Percentiles rank a stretch among this genome's conserved stretches.
Conservation (phyloP, 1,140 invertebrate species). For the Drosophila bocki region DNA sequence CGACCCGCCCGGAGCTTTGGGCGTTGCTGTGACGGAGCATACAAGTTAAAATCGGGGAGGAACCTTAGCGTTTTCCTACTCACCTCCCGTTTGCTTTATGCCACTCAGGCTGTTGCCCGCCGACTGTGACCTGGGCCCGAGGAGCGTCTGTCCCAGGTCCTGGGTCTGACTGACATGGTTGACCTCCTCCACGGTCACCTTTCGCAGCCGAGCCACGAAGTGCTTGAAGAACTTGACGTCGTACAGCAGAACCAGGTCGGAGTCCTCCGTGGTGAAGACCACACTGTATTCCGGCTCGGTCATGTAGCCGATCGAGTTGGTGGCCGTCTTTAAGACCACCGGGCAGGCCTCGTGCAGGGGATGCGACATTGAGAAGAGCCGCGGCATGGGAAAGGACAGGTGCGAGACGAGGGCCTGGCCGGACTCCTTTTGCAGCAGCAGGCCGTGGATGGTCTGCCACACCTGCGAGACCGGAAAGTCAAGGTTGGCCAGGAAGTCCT, state of each 20-base stretch:
- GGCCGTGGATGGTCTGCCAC: slow-evolving; percentile 92
- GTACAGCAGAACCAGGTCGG: slow-evolving; percentile 90
- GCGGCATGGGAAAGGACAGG: slow-evolving; percentile 86
- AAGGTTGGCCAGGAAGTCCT: slow-evolving; percentile 92
- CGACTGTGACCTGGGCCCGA: slow-evolving; percentile 21
- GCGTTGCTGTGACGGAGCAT: slow-evolving; percentile 8
- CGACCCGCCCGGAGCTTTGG: slow-evolving; percentile 39
- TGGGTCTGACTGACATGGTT: slow-evolving; percentile 82
- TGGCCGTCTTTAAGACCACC: slow-evolving; percentile 89
- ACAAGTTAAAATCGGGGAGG: not conserved
- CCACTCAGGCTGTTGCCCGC: slow-evolving; percentile 47
- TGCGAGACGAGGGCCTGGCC: slow-evolving; percentile 70
- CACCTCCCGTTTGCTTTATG: slow-evolving; percentile 56
- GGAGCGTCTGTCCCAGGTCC: slow-evolving; percentile 52
- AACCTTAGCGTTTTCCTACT: not conserved
- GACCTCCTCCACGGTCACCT: slow-evolving; percentile 91
- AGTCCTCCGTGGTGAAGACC: slow-evolving; percentile 88
- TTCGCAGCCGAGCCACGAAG: slow-evolving; percentile 92
- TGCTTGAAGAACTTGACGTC: slow-evolving; percentile 91
- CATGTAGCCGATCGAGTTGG: slow-evolving; percentile 85
- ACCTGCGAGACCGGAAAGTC: slow-evolving; percentile 93
- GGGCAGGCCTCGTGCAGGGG: slow-evolving; percentile 95
- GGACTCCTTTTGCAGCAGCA: slow-evolving; percentile 90
- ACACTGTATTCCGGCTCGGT: slow-evolving; percentile 87
- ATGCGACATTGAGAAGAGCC: slow-evolving; percentile 93